Evolutionary conservation across 2,888 invertebrate species (phyloP), one percentile per base, ranked within the genome.

Genomic region (Caenorhabditis zanzibari): DNA sequence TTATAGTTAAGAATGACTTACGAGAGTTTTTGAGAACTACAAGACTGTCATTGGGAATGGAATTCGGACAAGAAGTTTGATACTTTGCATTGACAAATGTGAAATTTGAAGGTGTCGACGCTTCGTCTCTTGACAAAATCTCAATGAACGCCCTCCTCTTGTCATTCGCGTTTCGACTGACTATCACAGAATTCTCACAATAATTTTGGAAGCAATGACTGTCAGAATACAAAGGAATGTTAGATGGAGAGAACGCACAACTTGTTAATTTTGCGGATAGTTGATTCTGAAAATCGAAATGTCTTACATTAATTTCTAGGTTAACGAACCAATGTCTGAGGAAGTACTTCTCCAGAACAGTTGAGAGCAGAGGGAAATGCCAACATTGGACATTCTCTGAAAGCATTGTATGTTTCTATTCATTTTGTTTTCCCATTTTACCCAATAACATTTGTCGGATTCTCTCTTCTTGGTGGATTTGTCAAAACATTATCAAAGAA

Each of bases 401-500:
- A 71, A 47, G 38, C 12, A 5, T 38, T 38, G 28, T 22, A 4
- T 12, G 12, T 19, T 49, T 19, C 4, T 49, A 5, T 7, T 49
- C 5, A n/a, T 2, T 10, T 5, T 22, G 52, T 44, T 44, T 47
- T 19, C 19, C 19, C 47, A 49, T 26, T 47, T 22, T 12, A 79
- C 77, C 58, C 61, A 38, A 79, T 79, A 0, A 59, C 59, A 22
- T 72, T 74, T 0, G 28, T 63, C 24, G 68, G 66, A 19, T 66
- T 71, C 0, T 71, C 80, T 56, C 68, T 81, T 54, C 63, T 56
- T 6, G 58, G 71, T 19, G 81, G 75, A 24, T 71, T 68, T 0
- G 32, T 54, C 12, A 87, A 22, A 2, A 89, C 54, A 1, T 77
- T 69, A 47, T 87, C 85, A 58, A 90, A 79, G 10, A 88, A 61